Conservation (phyloP, 2,797 vertebrate species). For the Prionace glauca region DNA sequence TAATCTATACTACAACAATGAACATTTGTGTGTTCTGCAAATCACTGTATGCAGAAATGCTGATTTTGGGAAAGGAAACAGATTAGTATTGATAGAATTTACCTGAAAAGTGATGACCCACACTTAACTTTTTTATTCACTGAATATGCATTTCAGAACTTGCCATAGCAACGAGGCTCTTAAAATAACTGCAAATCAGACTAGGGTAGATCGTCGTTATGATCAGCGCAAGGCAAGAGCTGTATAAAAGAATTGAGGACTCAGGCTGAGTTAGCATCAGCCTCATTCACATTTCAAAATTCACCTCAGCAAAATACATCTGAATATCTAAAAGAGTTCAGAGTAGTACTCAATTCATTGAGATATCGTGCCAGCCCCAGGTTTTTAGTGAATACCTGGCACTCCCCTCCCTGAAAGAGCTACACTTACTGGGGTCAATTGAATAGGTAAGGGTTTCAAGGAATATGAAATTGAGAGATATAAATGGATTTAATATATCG, state of each 20-base stretch:
- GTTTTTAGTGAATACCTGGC: background rate
- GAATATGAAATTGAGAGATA: background rate
- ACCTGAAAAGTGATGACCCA: background rate
- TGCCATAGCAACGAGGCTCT: background rate
- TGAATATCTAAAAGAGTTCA: background rate
- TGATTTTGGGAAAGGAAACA: background rate
- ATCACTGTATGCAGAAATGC: background rate
- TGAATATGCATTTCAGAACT: background rate
- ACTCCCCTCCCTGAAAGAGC: background rate
- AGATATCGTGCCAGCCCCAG: background rate
- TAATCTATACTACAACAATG: background rate
- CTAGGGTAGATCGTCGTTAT: background rate
- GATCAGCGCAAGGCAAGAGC: background rate
- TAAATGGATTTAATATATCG: background rate
- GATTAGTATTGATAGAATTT: background rate
- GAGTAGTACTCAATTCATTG: background rate
- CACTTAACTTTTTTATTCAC: conserved; percentile 2
- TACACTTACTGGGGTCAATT: background rate
- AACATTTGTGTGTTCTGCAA: background rate
- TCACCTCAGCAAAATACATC: background rate
- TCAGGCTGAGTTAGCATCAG: background rate
- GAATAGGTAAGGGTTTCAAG: background rate
- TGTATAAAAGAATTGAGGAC: background rate
- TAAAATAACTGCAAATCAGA: conserved; percentile 1
- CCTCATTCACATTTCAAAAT: conserved; percentile 2